Evolutionary conservation across 2,113 vertebrate genomes (phyloP), one percentile per base, ranked within the genome.

Genomic region (Cryptotis parvus): DNA sequence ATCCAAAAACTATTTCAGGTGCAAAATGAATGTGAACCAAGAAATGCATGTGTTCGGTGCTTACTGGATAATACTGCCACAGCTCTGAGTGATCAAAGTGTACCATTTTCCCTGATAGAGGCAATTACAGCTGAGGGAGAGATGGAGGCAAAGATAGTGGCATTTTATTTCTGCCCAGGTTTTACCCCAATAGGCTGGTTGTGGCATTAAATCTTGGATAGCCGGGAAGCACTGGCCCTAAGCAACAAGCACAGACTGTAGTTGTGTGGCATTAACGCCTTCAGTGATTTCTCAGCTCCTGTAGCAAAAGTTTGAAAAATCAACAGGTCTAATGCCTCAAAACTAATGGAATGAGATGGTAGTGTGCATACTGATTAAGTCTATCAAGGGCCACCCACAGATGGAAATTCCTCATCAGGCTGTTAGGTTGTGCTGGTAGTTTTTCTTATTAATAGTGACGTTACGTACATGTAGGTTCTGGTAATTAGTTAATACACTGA

Each of bases 311-410:
- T 55, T 73, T 78, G 49, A 70, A 22, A 85, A 91, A 74, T 49
- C 33, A 94, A 72, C 27, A 68, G 72, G 55, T 72, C 84, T 92
- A 55, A 84, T 83, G 27, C 74, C 10, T 63, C 79, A 86, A 49
- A 94, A 94, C 84, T 68, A 65, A 65, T 65, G 27, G 75, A 94
- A 68, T 65, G 43, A 92, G 35, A 92, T n/a, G 65, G 52, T 29
- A 65, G 55, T 14, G 31, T 45, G 24, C 31, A 75, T 9, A 75
- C 22, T 65, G 7, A 58, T 58, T 84, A 35, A 39, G 52, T 61
- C 37, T 12, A 18, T 7, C 8, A 80, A 27, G n/a, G 29, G 24
- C 20, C 52, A 58, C 24, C 22, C 24, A 7, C 55, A 58, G 55
- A 7, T 58, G 16, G 24, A 58, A 22, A 4, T 20, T 20, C 55